These are phyloP conservation scores for Hesperia comma DNA, from an alignment of 2,888 invertebrate genomes.

Conservation along the genomic window DNA sequence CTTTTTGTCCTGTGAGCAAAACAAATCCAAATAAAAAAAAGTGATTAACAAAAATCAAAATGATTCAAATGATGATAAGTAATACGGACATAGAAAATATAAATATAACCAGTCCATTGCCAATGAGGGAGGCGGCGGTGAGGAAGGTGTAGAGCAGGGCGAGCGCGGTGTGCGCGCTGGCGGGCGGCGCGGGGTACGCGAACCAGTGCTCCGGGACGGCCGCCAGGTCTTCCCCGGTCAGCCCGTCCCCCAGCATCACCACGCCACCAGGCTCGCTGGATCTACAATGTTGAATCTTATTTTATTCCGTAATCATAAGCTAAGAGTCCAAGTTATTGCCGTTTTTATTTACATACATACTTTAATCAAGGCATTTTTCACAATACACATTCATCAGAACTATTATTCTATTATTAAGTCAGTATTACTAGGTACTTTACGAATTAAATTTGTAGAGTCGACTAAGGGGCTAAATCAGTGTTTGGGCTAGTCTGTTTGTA, in stretches of 20 bases:
- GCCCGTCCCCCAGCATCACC: conserved; percentile 88
- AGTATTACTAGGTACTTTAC: too few relatives aligned
- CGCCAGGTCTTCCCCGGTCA: conserved; percentile 89
- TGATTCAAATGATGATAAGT: background rate
- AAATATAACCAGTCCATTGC: conserved; percentile 94
- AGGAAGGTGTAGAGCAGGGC: conserved; percentile 91
- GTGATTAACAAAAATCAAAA: background rate
- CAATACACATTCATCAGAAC: too few relatives aligned
- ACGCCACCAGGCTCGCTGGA: conserved; percentile 56
- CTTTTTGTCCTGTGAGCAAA: conserved; percentile 85
- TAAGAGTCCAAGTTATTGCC: too few relatives aligned
- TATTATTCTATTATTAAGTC: too few relatives aligned
- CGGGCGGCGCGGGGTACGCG: conserved; percentile 90
- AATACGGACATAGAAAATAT: conserved; percentile 89
- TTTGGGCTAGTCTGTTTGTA: too few relatives aligned
- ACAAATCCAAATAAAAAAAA: conserved; percentile 31
- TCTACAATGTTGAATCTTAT: conserved; percentile 43
- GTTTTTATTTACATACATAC: too few relatives aligned
- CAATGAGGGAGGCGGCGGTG: conserved; percentile 88
- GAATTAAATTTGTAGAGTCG: too few relatives aligned
- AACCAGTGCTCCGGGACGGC: conserved; percentile 94
- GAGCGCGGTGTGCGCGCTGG: conserved; percentile 90
- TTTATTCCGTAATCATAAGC: too few relatives aligned
- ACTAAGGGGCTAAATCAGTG: too few relatives aligned
- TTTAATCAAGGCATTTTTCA: too few relatives aligned